These are phyloP conservation scores for Podabrus alpinus DNA, from an alignment of 2,888 invertebrate species.

Conservation along the genomic window DNA sequence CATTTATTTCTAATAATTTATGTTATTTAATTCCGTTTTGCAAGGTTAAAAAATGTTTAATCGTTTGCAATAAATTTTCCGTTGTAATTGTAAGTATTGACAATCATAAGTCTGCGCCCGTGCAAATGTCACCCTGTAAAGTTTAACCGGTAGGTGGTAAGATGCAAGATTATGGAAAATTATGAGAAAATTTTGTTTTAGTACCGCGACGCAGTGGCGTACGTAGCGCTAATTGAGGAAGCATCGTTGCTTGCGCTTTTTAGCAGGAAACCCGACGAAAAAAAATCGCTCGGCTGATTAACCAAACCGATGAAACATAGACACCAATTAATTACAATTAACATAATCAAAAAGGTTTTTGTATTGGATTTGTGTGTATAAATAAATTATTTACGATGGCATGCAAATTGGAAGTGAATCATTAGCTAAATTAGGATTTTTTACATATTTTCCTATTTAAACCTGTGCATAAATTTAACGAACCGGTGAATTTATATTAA, in stretches of 20 bases:
- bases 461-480: background rate
- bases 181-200: slow-evolving; percentile 12
- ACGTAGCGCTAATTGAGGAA: background rate
- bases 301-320: background rate
- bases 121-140: slow-evolving; percentile 1
- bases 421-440: background rate
- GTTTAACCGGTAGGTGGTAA: slow-evolving; percentile 10
- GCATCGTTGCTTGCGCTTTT: background rate
- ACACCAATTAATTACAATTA: background rate
- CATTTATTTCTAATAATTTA: slow-evolving; percentile 13
- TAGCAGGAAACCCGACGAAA: background rate
- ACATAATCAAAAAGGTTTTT: background rate
- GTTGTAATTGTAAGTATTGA: slow-evolving; percentile 6
- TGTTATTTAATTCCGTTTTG: slow-evolving; percentile 10
- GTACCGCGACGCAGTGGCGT: background rate
- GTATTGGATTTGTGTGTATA: background rate
- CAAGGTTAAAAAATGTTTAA: slow-evolving; percentile 17
- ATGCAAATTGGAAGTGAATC: background rate
- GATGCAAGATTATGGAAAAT: slow-evolving; percentile 21
- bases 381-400: background rate
- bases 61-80: slow-evolving; percentile 18
- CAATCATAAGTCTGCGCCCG: slow-evolving; percentile 23
- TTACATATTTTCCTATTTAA: background rate
- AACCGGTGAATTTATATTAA: background rate
- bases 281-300: background rate